phyloP scores from a whole-genome alignment of 2,888 invertebrate genomes.

The Zelleria hepariella region DNA sequence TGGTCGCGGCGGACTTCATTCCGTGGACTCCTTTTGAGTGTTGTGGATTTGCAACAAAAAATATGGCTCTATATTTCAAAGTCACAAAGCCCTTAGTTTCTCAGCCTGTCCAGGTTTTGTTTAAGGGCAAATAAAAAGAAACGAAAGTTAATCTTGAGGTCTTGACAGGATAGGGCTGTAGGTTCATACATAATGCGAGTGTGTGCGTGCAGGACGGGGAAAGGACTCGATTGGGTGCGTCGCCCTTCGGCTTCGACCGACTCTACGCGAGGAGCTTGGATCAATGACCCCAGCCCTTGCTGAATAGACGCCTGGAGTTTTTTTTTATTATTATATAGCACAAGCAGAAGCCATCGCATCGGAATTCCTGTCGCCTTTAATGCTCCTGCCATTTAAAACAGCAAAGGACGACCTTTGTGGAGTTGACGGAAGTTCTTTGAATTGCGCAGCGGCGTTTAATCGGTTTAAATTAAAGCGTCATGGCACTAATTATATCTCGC shows the following conservation, averaged over 20 bases:
- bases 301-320: slow-evolving; percentile 43
- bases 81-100: too few species aligned
- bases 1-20: too few species aligned
- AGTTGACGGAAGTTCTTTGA: neutral
- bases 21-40: neutral
- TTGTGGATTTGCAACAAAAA: neutral
- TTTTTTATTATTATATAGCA: slow-evolving; percentile 13
- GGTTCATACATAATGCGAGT: neutral
- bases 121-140: neutral
- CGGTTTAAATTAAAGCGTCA: too few species aligned
- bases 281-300: slow-evolving; percentile 61
- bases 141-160: neutral
- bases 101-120: too few species aligned
- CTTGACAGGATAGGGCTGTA: neutral
- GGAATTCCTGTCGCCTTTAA: neutral
- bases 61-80: neutral
- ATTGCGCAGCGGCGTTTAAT: neutral
- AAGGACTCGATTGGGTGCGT: slow-evolving; percentile 19
- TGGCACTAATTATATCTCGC: too few species aligned
- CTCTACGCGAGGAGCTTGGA: slow-evolving; percentile 37
- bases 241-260: slow-evolving; percentile 45
- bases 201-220: neutral
- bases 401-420: neutral
- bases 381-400: neutral
- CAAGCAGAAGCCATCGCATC: neutral